These are phyloP conservation scores for Daubentonia madagascariensis DNA, from an alignment of 2,113 vertebrate genomes.

Conservation along the genomic window DNA sequence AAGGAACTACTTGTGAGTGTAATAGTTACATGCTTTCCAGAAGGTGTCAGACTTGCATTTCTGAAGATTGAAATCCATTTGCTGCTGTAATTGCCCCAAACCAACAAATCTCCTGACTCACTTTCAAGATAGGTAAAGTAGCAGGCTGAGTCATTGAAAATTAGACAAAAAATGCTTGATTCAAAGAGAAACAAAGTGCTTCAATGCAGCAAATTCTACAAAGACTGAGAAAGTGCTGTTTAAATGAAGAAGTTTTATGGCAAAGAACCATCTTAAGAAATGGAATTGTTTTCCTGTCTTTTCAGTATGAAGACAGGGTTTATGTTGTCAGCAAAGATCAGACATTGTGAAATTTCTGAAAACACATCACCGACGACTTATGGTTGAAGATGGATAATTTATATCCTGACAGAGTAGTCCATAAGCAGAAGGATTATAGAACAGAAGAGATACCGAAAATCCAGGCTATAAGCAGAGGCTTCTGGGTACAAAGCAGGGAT, in stretches of 20 bases:
- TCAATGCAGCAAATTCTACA: background rate
- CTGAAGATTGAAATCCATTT: background rate
- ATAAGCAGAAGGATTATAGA: background rate
- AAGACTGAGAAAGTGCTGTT: background rate
- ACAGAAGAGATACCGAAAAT: conserved; percentile 8
- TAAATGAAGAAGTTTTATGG: conserved; percentile 2
- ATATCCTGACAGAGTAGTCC: background rate
- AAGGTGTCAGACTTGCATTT: conserved; percentile 77
- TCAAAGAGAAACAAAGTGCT: background rate
- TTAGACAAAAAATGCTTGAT: background rate
- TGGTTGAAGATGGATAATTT: background rate
- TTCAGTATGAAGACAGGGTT: conserved; percentile 17
- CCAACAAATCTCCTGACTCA: background rate
- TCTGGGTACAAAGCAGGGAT: background rate
- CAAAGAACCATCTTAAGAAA: background rate
- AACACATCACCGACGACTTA: background rate
- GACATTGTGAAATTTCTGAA: conserved; percentile 13
- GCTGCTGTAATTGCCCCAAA: background rate
- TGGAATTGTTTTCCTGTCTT: background rate
- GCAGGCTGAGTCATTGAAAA: background rate
- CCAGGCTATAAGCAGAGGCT: background rate
- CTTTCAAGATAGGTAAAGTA: background rate
- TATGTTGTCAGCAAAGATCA: background rate
- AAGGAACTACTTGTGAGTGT: background rate
- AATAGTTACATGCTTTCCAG: conserved; percentile 41